A percentile compares a stretch with the other conserved stretches of the same genome.
phyloP scores from a whole-genome alignment of 2,888 invertebrate species.

The Pammene fasciana region DNA sequence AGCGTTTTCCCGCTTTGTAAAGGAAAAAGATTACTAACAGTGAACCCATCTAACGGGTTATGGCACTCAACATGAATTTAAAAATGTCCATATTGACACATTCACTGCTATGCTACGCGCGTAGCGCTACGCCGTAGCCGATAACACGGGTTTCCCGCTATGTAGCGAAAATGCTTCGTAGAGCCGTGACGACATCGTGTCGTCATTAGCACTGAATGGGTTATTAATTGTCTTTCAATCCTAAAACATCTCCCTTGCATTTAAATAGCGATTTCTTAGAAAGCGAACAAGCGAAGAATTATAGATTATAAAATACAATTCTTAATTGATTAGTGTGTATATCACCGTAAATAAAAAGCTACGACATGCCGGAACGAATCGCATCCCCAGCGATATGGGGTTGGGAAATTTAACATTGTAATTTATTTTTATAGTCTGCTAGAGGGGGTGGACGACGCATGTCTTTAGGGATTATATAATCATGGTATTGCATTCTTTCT shows the following conservation, averaged over 20 bases:
- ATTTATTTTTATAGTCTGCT: constrained; percentile 77
- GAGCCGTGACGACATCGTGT: too few species aligned
- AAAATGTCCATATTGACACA: too few species aligned
- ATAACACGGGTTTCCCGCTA: too few species aligned
- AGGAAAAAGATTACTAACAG: too few species aligned
- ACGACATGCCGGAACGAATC: constrained; percentile 73
- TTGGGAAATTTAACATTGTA: constrained; percentile 79
- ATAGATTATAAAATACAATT: constrained; percentile 35
- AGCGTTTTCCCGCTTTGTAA: too few species aligned
- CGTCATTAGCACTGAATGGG: too few species aligned
- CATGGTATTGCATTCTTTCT: constrained; percentile 61
- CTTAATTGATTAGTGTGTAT: constrained; percentile 60
- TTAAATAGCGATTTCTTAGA: neutral
- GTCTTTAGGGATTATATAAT: constrained; percentile 71
- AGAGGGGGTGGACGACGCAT: constrained; percentile 61
- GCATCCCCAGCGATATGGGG: constrained; percentile 71
- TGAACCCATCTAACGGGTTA: too few species aligned
- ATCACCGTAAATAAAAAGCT: constrained; percentile 67
- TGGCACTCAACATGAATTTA: too few species aligned
- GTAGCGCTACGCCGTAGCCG: too few species aligned
- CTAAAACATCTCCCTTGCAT: neutral
- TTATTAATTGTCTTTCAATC: neutral
- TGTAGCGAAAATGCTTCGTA: too few species aligned
- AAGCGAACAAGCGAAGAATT: constrained; percentile 1
- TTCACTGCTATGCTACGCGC: too few species aligned